phyloP scores from a whole-genome alignment of 2,113 vertebrate genomes.

The Capricornis sumatraensis region DNA sequence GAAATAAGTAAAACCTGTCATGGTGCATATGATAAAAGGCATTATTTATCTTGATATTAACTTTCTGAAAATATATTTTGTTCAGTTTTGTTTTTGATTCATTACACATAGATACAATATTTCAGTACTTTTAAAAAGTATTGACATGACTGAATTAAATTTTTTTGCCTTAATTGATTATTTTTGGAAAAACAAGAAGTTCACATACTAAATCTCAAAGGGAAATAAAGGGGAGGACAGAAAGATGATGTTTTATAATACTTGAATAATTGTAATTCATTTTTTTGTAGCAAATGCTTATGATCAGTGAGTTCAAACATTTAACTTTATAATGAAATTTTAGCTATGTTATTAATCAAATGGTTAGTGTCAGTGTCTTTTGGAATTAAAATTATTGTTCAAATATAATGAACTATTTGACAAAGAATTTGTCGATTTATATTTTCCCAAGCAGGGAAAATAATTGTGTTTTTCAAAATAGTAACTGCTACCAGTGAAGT shows the following conservation, averaged over 20 bases:
- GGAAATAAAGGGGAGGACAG: background rate
- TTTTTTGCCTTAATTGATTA: background rate
- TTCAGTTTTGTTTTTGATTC: background rate
- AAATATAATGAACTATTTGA: background rate
- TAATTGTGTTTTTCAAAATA: background rate
- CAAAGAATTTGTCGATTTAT: background rate
- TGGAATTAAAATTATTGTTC: background rate
- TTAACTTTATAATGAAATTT: background rate
- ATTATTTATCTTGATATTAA: background rate
- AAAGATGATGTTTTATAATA: background rate
- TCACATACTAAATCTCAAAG: background rate
- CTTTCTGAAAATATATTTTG: background rate
- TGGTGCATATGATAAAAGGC: background rate
- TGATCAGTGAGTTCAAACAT: background rate
- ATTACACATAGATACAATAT: background rate
- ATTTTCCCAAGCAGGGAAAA: background rate
- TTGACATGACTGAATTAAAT: background rate
- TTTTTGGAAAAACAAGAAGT: background rate
- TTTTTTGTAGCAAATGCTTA: background rate
- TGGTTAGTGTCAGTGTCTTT: background rate
- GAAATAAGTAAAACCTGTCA: background rate
- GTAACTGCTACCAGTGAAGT: background rate
- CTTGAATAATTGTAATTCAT: background rate
- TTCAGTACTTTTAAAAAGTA: background rate
- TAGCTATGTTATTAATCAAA: background rate